Conservation (phyloP, 2,888 invertebrate species). For the Barypeithes pellucidus region DNA sequence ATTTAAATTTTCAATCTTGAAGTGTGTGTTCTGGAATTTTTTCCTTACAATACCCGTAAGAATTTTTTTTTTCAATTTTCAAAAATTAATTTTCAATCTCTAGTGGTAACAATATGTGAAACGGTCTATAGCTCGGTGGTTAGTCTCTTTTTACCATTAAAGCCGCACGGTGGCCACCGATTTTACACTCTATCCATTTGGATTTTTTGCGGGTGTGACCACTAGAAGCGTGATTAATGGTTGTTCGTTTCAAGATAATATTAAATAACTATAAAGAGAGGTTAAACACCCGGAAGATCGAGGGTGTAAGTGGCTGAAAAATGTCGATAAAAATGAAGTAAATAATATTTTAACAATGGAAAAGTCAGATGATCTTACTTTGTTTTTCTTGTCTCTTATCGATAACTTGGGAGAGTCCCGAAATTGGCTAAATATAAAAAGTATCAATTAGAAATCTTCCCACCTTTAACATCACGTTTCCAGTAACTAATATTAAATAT, state of each 20-base stretch:
- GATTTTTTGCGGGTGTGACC: constrained; percentile 46
- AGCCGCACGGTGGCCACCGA: constrained; percentile 41
- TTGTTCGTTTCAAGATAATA: constrained; percentile 37
- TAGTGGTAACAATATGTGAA: constrained; percentile 1
- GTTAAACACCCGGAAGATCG: constrained; percentile 36
- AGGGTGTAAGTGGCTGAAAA: constrained; percentile 17
- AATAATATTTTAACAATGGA: background rate
- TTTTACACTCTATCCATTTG: constrained; percentile 46
- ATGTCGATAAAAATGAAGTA: constrained; percentile 9
- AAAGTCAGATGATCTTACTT: background rate
- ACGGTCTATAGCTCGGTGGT: constrained; percentile 23
- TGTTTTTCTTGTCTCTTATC: no score
- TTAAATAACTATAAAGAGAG: constrained; percentile 44
- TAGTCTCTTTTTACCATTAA: constrained; percentile 39
- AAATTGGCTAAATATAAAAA: background rate
- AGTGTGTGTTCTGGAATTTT: no score
- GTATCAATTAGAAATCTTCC: background rate
- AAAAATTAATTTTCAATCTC: no score
- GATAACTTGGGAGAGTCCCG: no score
- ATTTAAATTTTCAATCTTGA: no score
- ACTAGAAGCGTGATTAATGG: constrained; percentile 48
- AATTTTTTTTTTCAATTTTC: no score
- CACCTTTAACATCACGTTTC: no score
- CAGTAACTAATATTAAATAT: no score
- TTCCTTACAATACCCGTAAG: no score